Conservation (phyloP, 2,113 vertebrate genomes). For the Neopipo cinnamomea region DNA sequence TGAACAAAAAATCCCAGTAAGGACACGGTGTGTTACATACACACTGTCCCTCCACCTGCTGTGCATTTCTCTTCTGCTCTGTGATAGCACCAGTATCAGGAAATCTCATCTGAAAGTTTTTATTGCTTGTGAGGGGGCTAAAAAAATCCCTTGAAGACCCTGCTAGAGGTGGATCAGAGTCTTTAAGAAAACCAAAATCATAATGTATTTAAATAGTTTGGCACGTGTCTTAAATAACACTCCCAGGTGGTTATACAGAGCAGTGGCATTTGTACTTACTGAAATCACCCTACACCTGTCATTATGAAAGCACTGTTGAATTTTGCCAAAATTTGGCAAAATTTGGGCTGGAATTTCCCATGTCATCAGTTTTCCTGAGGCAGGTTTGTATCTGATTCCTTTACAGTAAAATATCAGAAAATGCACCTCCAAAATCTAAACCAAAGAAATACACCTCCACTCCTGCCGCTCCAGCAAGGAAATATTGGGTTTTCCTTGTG, state of each 20-base stretch:
- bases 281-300: not conserved
- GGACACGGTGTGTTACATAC: not conserved
- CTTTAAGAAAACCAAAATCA: not conserved
- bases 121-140: not conserved
- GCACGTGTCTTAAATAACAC: not conserved
- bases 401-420: not conserved
- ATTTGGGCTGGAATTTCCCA: not conserved
- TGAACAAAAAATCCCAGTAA: not conserved
- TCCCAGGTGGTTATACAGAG: not conserved
- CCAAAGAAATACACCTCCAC: not conserved
- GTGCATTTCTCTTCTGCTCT: not conserved
- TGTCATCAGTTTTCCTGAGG: not conserved
- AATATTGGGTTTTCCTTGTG: not conserved
- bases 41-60: not conserved
- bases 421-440: not conserved
- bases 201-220: not conserved
- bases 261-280: not conserved
- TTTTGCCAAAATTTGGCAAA: not conserved
- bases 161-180: not conserved
- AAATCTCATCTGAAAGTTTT: not conserved
- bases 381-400: not conserved
- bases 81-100: not conserved
- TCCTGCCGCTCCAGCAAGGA: not conserved
- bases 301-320: not conserved
- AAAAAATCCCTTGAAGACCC: not conserved